A percentile compares a stretch with the other conserved stretches of the same genome.
Conservation (phyloP, 2,797 vertebrate genomes). For the Leuciscus waleckii region DNA sequence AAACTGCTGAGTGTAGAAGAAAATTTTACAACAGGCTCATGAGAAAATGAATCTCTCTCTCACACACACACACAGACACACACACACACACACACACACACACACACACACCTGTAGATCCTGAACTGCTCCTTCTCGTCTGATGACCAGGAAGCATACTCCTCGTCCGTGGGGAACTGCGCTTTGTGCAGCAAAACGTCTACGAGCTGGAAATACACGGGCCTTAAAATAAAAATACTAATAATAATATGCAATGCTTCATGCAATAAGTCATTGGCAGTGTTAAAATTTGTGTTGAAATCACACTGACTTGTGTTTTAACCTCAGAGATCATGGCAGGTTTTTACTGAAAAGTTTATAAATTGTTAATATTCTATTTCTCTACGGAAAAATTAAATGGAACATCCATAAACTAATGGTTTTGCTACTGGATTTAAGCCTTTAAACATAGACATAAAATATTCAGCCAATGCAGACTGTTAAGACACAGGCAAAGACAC, state of each 20-base stretch:
- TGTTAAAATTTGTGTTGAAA: too few relatives aligned
- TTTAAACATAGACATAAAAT: neutral
- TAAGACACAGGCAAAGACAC: neutral
- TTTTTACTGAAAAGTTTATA: too few relatives aligned
- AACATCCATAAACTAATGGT: neutral
- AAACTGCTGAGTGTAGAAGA: neutral
- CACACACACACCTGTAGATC: slow-evolving; percentile 88
- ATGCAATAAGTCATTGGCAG: too few relatives aligned
- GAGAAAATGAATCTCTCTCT: neutral
- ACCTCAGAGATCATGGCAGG: too few relatives aligned
- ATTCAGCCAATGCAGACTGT: neutral
- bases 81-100: slow-evolving; percentile 1
- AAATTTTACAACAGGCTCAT: slow-evolving; percentile 58
- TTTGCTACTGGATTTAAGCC: neutral
- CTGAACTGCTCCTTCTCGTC: slow-evolving; percentile 99
- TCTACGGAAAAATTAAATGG: neutral
- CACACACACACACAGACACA: neutral
- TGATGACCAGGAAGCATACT: slow-evolving; percentile 94
- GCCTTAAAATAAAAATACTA: slow-evolving; percentile 67
- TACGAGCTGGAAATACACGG: slow-evolving; percentile 97
- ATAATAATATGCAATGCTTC: too few relatives aligned
- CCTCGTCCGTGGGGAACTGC: slow-evolving; percentile 95
- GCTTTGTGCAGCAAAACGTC: slow-evolving; percentile 97
- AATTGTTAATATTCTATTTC: neutral
- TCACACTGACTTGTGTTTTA: too few relatives aligned